These are phyloP conservation scores for Drosophila borborema DNA, from an alignment of 2,888 invertebrate species.

Conservation along the genomic window DNA sequence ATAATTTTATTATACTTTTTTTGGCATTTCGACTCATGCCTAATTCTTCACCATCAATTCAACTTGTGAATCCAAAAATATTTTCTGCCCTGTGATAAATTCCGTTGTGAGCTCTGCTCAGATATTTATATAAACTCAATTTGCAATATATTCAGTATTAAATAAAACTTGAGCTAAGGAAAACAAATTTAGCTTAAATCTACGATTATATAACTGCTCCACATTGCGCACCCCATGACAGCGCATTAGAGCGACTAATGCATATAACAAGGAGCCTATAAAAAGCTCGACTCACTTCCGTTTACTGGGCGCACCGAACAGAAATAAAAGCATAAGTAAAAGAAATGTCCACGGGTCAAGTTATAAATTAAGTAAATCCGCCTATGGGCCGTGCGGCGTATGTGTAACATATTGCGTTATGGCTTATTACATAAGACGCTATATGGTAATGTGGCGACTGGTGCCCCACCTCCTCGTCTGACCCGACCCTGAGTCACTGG, in stretches of 20 bases:
- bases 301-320: slow-evolving; percentile 24
- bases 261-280: slow-evolving; percentile 45
- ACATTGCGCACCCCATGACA: slow-evolving; percentile 42
- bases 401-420: slow-evolving; percentile 78
- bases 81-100: not conserved
- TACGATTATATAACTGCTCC: slow-evolving; percentile 6
- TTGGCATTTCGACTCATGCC: too few species aligned
- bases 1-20: too few species aligned
- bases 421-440: slow-evolving; percentile 66
- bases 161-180: not conserved
- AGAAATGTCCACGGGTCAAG: slow-evolving; percentile 45
- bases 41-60: too few species aligned
- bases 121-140: not conserved
- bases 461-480: not conserved
- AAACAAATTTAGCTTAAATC: not conserved
- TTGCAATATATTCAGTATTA: slow-evolving; percentile 1
- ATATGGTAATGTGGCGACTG: slow-evolving; percentile 23
- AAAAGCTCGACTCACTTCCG: slow-evolving; percentile 74
- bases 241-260: slow-evolving; percentile 38
- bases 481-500: slow-evolving; percentile 36
- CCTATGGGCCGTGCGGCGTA: slow-evolving; percentile 59
- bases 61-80: not conserved
- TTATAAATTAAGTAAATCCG: slow-evolving; percentile 71
- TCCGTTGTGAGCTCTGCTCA: not conserved
- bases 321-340: slow-evolving; percentile 16